These are phyloP conservation scores for Rattus rattus DNA, from an alignment of 2,113 vertebrate species.

Conservation along the genomic window DNA sequence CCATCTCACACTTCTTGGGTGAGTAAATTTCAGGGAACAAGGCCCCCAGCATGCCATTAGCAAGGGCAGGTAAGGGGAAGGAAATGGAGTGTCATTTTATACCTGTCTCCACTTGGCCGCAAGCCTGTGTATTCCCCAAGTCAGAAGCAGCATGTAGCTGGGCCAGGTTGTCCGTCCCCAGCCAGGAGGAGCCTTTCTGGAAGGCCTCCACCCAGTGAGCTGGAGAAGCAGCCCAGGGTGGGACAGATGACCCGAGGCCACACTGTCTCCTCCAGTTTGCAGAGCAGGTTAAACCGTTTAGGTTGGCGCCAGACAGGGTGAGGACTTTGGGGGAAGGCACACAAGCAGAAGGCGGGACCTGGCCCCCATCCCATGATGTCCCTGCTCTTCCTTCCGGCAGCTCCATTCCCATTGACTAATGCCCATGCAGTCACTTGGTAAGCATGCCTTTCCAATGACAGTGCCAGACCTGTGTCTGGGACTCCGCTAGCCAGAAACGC, in stretches of 20 bases:
- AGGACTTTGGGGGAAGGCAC: rapidly evolving
- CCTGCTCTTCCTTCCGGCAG: not conserved
- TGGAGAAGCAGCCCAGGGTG: not conserved
- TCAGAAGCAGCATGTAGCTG: not conserved
- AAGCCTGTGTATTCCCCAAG: not conserved
- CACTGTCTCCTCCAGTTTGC: not conserved
- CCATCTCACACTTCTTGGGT: not conserved
- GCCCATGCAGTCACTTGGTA: rapidly evolving
- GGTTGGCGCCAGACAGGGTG: not conserved
- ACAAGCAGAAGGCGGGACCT: not conserved
- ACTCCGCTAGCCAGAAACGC: not conserved
- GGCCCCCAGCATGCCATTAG: not conserved
- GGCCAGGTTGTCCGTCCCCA: not conserved
- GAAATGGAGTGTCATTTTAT: not conserved
- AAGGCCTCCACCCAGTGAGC: not conserved
- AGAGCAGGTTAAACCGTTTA: not conserved
- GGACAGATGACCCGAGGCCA: not conserved
- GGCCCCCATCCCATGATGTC: rapidly evolving
- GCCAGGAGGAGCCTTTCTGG: not conserved
- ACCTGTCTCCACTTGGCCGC: not conserved
- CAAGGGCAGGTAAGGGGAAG: not conserved
- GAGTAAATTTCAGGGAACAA: not conserved
- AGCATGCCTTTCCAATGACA: rapidly evolving
- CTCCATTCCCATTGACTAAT: not conserved
- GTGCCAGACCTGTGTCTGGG: not conserved